Percentiles rank a stretch among this genome's conserved stretches.
These are phyloP conservation scores for Hesperia comma DNA, from an alignment of 2,888 invertebrate genomes.

Conservation along the genomic window DNA sequence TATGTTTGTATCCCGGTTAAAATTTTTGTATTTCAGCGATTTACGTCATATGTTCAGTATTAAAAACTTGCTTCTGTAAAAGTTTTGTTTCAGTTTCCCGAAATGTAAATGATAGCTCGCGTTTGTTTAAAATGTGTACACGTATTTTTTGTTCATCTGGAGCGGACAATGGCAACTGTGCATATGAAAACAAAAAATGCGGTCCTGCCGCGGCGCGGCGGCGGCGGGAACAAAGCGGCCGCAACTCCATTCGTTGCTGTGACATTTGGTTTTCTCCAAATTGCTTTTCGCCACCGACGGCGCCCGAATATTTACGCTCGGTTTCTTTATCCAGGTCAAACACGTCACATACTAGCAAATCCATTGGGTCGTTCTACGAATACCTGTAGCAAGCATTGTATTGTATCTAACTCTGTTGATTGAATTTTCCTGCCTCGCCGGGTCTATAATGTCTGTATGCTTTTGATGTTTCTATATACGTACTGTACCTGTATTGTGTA, in stretches of 20 bases:
- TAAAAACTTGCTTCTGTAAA: too few relatives aligned
- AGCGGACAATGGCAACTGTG: conserved; percentile 9
- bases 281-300: conserved; percentile 17
- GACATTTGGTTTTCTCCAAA: conserved; percentile 28
- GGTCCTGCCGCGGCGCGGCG: background rate
- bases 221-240: conserved; percentile 22
- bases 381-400: too few relatives aligned
- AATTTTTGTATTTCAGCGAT: too few relatives aligned
- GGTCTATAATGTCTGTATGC: too few relatives aligned
- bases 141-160: conserved; percentile 6
- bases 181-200: conserved; percentile 10
- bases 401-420: too few relatives aligned
- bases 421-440: too few relatives aligned
- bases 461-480: too few relatives aligned
- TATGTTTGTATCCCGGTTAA: too few relatives aligned
- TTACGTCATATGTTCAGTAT: too few relatives aligned
- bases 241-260: conserved; percentile 21
- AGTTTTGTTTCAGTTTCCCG: background rate
- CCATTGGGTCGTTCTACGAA: conserved; percentile 1
- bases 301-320: conserved; percentile 11
- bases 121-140: background rate
- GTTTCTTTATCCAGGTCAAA: conserved; percentile 20
- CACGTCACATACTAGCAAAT: background rate
- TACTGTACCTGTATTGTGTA: too few relatives aligned
- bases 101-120: background rate